Percentiles rank a stretch among this genome's conserved stretches.
phyloP scores from a whole-genome alignment of 2,888 invertebrate genomes.

The Nomada lathburiana region DNA sequence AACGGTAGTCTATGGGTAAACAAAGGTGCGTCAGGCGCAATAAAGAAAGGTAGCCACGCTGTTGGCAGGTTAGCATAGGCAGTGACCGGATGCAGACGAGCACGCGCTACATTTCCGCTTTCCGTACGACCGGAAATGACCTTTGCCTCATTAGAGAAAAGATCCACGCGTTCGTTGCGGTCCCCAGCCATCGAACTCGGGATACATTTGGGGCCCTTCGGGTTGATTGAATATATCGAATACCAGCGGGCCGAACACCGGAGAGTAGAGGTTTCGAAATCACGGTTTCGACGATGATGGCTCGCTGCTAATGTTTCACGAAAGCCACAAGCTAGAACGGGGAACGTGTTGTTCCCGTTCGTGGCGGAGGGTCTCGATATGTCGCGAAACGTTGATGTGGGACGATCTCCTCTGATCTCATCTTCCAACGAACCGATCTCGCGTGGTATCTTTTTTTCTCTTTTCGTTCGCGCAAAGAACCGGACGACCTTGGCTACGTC shows the following conservation, averaged over 20 bases:
- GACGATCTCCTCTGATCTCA: slow-evolving; percentile 29
- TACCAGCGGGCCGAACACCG: neutral
- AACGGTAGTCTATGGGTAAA: slow-evolving; percentile 14
- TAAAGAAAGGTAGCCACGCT: slow-evolving; percentile 4
- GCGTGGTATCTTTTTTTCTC: neutral
- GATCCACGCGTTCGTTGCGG: slow-evolving; percentile 57
- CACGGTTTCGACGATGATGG: neutral
- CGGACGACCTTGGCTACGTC: slow-evolving; percentile 48
- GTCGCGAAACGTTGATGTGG: slow-evolving; percentile 26
- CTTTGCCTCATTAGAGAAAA: slow-evolving; percentile 76
- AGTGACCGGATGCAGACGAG: slow-evolving; percentile 74
- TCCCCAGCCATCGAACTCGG: slow-evolving; percentile 21
- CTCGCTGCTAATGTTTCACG: neutral
- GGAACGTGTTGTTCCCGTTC: slow-evolving; percentile 12
- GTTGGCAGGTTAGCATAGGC: slow-evolving; percentile 37
- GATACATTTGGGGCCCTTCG: neutral
- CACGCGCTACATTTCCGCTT: slow-evolving; percentile 78
- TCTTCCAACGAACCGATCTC: slow-evolving; percentile 18
- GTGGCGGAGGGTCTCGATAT: slow-evolving; percentile 18
- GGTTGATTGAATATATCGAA: slow-evolving; percentile 27
- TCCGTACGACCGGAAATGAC: slow-evolving; percentile 77
- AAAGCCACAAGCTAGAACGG: slow-evolving; percentile 10
- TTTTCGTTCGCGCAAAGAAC: slow-evolving; percentile 36
- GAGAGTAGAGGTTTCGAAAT: neutral
- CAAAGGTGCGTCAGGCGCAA: slow-evolving; percentile 35